Evolutionary conservation across 2,888 invertebrate species (phyloP).

Genomic region (Tinea pellionella): DNA sequence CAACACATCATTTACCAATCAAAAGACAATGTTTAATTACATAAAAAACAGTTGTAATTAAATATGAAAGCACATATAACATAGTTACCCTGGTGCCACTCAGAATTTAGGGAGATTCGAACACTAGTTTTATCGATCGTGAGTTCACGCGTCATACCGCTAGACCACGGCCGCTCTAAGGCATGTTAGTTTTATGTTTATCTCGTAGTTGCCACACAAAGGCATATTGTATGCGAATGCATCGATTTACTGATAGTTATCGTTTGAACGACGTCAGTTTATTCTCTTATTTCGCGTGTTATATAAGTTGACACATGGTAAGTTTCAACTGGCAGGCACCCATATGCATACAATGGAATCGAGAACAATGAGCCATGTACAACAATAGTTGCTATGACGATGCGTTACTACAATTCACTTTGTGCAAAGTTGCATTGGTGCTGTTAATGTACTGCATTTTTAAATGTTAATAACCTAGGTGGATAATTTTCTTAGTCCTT

Average conservation of each 20-base stretch:
- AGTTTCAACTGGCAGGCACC: not conserved
- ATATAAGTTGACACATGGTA: not conserved
- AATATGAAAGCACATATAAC: too few relatives aligned
- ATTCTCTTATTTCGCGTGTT: not conserved
- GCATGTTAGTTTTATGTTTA: too few relatives aligned
- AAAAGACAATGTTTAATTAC: too few relatives aligned
- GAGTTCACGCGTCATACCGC: too few relatives aligned
- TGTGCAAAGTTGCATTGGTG: not conserved
- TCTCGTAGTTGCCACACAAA: not conserved
- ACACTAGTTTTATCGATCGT: too few relatives aligned
- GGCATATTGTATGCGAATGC: not conserved
- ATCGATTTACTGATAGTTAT: not conserved
- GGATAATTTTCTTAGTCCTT: too few relatives aligned
- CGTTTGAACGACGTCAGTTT: not conserved
- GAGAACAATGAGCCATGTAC: not conserved
- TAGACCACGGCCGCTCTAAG: too few relatives aligned
- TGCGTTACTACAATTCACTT: not conserved
- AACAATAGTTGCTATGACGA: slow-evolving; percentile 1
- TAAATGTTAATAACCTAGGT: too few relatives aligned
- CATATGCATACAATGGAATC: slow-evolving; percentile 1
- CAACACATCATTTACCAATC: too few relatives aligned
- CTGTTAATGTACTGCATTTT: not conserved
- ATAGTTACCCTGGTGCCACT: too few relatives aligned
- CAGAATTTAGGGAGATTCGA: too few relatives aligned
- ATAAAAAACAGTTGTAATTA: too few relatives aligned